Evolutionary conservation across 2,113 vertebrate species (phyloP).

Genomic region (Scartelaos histophorus): DNA sequence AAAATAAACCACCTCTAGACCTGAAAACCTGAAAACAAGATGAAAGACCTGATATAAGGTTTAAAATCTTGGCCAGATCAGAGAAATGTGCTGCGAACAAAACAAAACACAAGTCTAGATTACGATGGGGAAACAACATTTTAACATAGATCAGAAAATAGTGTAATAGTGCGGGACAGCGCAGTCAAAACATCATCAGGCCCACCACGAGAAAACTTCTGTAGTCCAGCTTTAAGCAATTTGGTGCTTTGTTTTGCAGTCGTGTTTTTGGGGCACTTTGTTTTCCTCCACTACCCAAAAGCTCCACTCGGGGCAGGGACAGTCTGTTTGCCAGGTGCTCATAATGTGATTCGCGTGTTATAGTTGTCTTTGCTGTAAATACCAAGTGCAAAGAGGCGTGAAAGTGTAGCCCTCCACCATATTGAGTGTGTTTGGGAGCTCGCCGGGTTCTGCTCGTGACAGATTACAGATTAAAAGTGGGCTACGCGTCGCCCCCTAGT

Average conservation of each 20-base stretch:
- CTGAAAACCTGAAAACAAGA: too few species aligned
- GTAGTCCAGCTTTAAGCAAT: background rate
- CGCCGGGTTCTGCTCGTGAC: background rate
- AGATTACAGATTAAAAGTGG: slow-evolving; percentile 13
- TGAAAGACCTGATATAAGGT: too few species aligned
- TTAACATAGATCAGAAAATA: too few species aligned
- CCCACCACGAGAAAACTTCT: too few species aligned
- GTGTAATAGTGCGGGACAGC: too few species aligned
- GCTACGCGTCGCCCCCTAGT: background rate
- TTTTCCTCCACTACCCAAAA: background rate
- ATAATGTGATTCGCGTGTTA: background rate
- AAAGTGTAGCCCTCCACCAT: background rate
- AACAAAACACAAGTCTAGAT: too few species aligned
- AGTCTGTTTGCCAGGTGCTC: background rate
- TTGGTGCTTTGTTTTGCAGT: background rate
- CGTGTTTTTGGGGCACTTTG: background rate
- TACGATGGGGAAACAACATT: too few species aligned
- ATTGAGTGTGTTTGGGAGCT: background rate
- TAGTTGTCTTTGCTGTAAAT: background rate
- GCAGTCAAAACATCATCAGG: too few species aligned
- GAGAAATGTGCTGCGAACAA: too few species aligned
- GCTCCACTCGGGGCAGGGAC: background rate
- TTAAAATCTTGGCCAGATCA: too few species aligned
- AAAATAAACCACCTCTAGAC: too few species aligned
- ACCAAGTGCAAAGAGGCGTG: background rate